phyloP scores from a whole-genome alignment of 2,113 vertebrate species.

The Cyphomyrus discorhynchus region DNA sequence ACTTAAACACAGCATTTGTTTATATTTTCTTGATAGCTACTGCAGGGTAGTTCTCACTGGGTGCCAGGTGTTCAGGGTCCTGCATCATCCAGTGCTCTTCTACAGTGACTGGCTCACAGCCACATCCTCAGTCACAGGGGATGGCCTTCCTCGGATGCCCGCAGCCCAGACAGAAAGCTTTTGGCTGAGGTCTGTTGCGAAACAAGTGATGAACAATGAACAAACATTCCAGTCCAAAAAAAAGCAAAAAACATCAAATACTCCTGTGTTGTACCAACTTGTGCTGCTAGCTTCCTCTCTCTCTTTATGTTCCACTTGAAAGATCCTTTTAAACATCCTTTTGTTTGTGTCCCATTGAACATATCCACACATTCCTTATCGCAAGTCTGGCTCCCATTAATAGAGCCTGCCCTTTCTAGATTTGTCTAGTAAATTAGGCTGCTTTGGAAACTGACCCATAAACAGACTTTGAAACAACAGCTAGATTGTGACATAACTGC shows the following conservation, averaged over 20 bases:
- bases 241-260: conserved; percentile 13
- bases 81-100: no score
- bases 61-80: not conserved
- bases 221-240: conserved; percentile 23
- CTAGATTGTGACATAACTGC: conserved; percentile 24
- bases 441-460: conserved; percentile 19
- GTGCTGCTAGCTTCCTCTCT: conserved; percentile 19
- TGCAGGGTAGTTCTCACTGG: not conserved
- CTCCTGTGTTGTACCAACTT: conserved; percentile 19
- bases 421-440: conserved; percentile 17
- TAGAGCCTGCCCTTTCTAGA: not conserved
- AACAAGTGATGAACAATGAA: conserved; percentile 22
- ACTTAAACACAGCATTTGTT: not conserved
- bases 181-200: conserved; percentile 17
- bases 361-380: conserved; percentile 30
- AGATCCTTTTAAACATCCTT: conserved; percentile 24
- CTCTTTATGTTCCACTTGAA: conserved; percentile 21
- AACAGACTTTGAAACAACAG: not conserved
- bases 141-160: not conserved
- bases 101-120: not conserved
- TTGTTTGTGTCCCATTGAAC: conserved; percentile 23
- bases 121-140: not conserved
- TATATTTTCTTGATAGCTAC: not conserved
- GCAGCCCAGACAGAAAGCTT: conserved; percentile 14
- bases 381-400: conserved; percentile 22